phyloP scores from a whole-genome alignment of 92 coral and sea anemone species.

The Phenganax marumi region DNA sequence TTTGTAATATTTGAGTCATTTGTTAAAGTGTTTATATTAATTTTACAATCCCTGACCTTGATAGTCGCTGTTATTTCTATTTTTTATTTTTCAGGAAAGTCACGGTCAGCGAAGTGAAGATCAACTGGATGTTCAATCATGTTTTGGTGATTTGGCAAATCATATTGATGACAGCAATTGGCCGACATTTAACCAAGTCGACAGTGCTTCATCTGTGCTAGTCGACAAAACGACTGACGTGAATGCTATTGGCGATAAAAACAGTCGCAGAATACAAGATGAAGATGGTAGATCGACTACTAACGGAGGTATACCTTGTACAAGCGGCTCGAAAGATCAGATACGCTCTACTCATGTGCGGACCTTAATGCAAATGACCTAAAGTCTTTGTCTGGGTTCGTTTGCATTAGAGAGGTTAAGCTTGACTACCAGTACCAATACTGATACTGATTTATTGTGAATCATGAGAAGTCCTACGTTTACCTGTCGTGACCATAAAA shows the following conservation, averaged over 20 bases:
- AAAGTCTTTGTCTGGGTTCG: no score
- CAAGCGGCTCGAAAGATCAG: neutral
- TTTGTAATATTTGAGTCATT: no score
- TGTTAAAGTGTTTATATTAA: no score
- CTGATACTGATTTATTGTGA: no score
- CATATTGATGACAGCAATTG: slow-evolving; percentile 18
- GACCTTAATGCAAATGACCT: no score
- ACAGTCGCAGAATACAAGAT: neutral
- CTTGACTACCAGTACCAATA: no score
- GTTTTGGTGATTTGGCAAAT: slow-evolving; percentile 27
- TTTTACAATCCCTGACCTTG: no score
- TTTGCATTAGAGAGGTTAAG: no score
- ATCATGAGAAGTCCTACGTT: no score
- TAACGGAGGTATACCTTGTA: neutral
- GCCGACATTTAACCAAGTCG: neutral
- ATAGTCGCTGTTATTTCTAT: no score
- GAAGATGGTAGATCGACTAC: neutral
- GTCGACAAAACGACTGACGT: neutral
- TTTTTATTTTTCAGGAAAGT: slow-evolving; percentile 1
- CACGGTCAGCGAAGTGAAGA: neutral
- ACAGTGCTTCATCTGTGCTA: neutral
- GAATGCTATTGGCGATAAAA: neutral
- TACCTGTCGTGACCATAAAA: no score
- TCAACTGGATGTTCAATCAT: neutral
- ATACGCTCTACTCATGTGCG: no score